Evolutionary conservation across 2,797 vertebrate genomes (phyloP), one percentile per base, ranked within the genome.

Genomic region (Manis javanica): DNA sequence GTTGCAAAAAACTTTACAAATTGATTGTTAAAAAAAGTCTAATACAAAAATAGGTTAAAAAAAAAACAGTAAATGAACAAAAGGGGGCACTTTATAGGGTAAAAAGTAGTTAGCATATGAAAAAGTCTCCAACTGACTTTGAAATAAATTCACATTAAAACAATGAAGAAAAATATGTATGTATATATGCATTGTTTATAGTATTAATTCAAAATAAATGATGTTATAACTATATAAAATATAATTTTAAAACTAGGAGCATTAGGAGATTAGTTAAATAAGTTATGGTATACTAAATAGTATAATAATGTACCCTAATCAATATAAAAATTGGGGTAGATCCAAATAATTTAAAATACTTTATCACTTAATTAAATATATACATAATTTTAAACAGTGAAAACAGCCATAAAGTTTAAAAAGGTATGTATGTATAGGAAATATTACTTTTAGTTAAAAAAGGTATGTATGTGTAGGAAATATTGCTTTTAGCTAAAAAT

Each of bases 81-180:
- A 51, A 71, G 37, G 14, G 10, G 13, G 3, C 7, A 64, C 29
- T 77, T 94, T 26, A 8, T 23, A 57, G 78, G 61, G 79, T 85
- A 51, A 51, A 55, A 57, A 61, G 37, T 68, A 61, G 19, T 24
- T 59, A 64, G 6, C 21, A 68, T 37, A 57, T 74, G 31, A 77
- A 88, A 95, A 95, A 61, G 8, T 59, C 26, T 94, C 39, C 68
- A 29, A 4, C 46, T 81, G 24, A 18, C 51, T 12, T 59, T 63
- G 31, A 85, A 88, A 84, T 59, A 69, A 59, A 74, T 68, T 94
- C 16, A 46, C 63, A 87, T n/a, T 69, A n/a, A 90, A 92, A 12
- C 24, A 81, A 77, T 53, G 53, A 78, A 82, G 21, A 37, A 87
- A 84, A 89, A 68, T 1, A 42, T 21, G 39, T 16, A 75, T 29